phyloP scores from a whole-genome alignment of 2,888 invertebrate species.

The Galerucella nymphaeae region DNA sequence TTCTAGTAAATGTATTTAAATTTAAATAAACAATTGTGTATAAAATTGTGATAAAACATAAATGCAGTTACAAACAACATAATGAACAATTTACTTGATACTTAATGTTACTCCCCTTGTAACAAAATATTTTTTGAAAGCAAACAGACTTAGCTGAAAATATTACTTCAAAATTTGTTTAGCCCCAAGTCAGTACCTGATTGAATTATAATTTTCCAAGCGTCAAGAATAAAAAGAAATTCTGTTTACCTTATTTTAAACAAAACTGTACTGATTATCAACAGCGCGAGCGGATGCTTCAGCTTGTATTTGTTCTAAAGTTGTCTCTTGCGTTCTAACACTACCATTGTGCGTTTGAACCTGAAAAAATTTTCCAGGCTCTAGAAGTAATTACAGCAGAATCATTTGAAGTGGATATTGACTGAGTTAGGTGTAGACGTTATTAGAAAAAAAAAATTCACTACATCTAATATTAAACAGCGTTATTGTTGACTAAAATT shows the following conservation, averaged over 20 bases:
- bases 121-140: too few species aligned
- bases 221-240: neutral
- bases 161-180: too few species aligned
- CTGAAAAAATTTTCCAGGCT: constrained; percentile 62
- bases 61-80: too few species aligned
- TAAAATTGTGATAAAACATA: too few species aligned
- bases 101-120: too few species aligned
- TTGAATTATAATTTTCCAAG: neutral
- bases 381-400: constrained; percentile 26
- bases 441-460: neutral
- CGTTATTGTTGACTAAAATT: neutral
- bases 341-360: constrained; percentile 84
- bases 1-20: too few species aligned
- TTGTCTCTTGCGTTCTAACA: constrained; percentile 82
- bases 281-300: constrained; percentile 73
- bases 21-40: too few species aligned
- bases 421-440: neutral
- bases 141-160: too few species aligned
- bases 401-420: neutral
- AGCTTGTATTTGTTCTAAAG: constrained; percentile 71
- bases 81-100: too few species aligned
- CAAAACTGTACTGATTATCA: constrained; percentile 87
- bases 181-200: neutral
- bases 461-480: neutral
- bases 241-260: constrained; percentile 60